Evolutionary conservation across 2,888 invertebrate species (phyloP).

Genomic region (Eulithis testata): DNA sequence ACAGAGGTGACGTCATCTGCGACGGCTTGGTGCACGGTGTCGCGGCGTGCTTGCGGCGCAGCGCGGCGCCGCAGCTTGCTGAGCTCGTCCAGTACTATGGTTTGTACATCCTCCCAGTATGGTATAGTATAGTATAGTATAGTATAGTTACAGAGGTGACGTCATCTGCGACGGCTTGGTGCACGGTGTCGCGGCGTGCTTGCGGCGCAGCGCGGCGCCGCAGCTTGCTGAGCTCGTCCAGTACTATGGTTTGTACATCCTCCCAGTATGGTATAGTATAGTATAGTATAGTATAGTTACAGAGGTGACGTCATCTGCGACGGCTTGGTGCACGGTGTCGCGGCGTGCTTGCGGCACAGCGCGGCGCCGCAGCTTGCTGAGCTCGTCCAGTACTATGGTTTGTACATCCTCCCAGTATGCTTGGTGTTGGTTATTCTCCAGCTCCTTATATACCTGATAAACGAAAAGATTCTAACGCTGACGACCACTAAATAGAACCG

Average conservation of each 20-base stretch:
- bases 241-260: conserved; percentile 97
- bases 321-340: conserved; percentile 95
- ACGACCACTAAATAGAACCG: too few relatives aligned
- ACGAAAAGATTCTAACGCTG: neutral
- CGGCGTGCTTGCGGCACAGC: conserved; percentile 85
- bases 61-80: conserved; percentile 92
- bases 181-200: conserved; percentile 91
- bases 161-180: conserved; percentile 95
- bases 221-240: conserved; percentile 95
- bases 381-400: conserved; percentile 96
- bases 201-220: conserved; percentile 87
- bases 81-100: conserved; percentile 96
- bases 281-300: neutral
- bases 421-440: conserved; percentile 94
- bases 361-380: conserved; percentile 92
- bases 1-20: conserved; percentile 87
- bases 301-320: conserved; percentile 89
- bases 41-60: conserved; percentile 84
- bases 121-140: too few relatives aligned
- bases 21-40: conserved; percentile 96
- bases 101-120: conserved; percentile 98
- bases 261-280: conserved; percentile 92
- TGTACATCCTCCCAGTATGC: conserved; percentile 98
- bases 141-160: conserved; percentile 65
- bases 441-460: conserved; percentile 90